Conservation (phyloP, 2,113 vertebrate genomes). For the Labeo rohita region DNA sequence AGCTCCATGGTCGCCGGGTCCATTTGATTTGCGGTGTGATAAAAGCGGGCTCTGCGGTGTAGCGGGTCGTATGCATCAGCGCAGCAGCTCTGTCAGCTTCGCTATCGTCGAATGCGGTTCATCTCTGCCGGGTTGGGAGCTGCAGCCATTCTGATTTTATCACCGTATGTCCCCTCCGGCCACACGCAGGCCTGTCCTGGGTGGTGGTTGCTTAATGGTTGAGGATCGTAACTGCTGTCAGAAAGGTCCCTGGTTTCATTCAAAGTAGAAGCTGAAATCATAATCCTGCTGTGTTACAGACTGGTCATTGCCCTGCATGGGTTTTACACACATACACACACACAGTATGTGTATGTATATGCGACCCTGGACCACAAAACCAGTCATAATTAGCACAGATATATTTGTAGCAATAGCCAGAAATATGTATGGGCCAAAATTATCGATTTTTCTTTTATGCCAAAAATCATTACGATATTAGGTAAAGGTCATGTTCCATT, state of each 20-base stretch:
- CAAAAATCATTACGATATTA: no score
- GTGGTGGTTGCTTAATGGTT: slow-evolving; percentile 28
- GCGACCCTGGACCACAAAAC: no score
- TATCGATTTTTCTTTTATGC: no score
- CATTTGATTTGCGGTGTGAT: slow-evolving; percentile 36
- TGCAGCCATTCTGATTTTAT: slow-evolving; percentile 25
- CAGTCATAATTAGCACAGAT: no score
- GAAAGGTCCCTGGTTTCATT: not conserved
- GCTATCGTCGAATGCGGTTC: not conserved
- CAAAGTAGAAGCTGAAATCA: not conserved
- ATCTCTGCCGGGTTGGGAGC: not conserved
- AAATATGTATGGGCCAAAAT: no score
- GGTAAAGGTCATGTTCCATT: no score
- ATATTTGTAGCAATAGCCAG: no score
- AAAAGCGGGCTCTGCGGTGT: not conserved
- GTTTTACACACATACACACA: not conserved
- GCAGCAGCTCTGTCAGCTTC: slow-evolving; percentile 10
- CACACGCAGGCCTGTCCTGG: slow-evolving; percentile 5
- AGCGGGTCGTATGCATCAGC: slow-evolving; percentile 16
- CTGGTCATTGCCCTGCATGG: not conserved
- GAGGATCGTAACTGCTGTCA: no score
- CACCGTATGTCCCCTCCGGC: not conserved
- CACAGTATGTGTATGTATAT: no score
- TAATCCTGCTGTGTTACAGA: not conserved
- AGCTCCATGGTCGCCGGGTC: slow-evolving; percentile 2